Percentiles rank a stretch among this genome's conserved stretches.
Conservation (phyloP, 2,888 invertebrate species). For the Caenorhabditis sinica region DNA sequence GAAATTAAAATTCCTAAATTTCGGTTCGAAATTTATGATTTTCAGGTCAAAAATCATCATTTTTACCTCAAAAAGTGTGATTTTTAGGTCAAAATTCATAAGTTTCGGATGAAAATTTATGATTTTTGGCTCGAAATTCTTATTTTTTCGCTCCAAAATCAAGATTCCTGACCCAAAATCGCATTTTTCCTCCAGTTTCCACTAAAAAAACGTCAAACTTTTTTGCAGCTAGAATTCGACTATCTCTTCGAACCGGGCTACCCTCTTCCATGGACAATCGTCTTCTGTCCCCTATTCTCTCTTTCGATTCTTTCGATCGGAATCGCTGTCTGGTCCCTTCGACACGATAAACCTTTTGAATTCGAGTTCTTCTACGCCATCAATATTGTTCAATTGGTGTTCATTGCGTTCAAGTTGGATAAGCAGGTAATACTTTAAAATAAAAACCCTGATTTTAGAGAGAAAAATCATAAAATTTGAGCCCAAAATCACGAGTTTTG, state of each 20-base stretch:
- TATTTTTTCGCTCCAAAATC: too few relatives aligned
- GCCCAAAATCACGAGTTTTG: too few relatives aligned
- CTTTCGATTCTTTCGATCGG: slow-evolving; percentile 97
- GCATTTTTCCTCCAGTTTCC: neutral
- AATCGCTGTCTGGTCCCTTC: slow-evolving; percentile 97
- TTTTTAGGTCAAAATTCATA: too few relatives aligned
- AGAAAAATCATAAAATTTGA: too few relatives aligned
- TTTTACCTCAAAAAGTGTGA: too few relatives aligned
- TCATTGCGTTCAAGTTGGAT: slow-evolving; percentile 94
- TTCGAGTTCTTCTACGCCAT: slow-evolving; percentile 97
- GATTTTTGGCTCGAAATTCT: too few relatives aligned
- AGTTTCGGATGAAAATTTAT: too few relatives aligned
- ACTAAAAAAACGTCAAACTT: neutral
- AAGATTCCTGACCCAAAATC: too few relatives aligned
- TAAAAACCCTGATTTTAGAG: too few relatives aligned
- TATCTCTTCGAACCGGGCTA: slow-evolving; percentile 50
- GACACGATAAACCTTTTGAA: slow-evolving; percentile 98
- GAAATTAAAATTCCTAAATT: too few relatives aligned
- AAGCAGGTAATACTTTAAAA: slow-evolving; percentile 84
- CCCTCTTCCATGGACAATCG: slow-evolving; percentile 86
- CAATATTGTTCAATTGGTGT: slow-evolving; percentile 97
- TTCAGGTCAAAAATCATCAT: too few relatives aligned
- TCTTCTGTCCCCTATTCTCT: slow-evolving; percentile 93
- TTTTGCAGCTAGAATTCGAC: slow-evolving; percentile 67
- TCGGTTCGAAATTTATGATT: too few relatives aligned